phyloP scores from a whole-genome alignment of 2,888 invertebrate species.

The Drosophila falleni region DNA sequence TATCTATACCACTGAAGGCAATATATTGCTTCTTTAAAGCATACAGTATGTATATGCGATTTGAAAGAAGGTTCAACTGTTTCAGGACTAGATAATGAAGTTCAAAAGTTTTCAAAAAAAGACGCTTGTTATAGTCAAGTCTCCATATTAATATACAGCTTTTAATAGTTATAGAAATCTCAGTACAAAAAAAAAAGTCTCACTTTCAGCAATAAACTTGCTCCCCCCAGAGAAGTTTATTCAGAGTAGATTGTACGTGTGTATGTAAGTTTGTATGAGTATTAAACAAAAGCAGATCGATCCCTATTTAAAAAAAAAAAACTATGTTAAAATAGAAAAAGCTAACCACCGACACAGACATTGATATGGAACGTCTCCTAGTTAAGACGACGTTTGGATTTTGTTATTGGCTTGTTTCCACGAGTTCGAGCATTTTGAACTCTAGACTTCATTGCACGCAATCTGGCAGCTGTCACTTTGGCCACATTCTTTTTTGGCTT shows the following conservation, averaged over 20 bases:
- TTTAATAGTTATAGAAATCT: not conserved
- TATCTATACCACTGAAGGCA: too few species aligned
- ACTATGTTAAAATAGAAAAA: not conserved
- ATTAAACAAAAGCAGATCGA: not conserved
- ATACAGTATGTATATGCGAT: conserved; percentile 12
- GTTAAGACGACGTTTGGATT: not conserved
- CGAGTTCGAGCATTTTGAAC: not conserved
- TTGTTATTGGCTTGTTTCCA: not conserved
- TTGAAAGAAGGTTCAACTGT: conserved; percentile 16
- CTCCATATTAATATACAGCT: not conserved
- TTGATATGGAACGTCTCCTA: not conserved
- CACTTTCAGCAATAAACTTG: not conserved
- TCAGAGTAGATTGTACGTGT: not conserved
- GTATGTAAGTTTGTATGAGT: not conserved
- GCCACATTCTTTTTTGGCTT: not conserved
- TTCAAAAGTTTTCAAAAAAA: too few species aligned
- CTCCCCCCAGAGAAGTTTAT: not conserved
- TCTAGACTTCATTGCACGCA: not conserved
- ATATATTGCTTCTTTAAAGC: too few species aligned
- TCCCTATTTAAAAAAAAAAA: not conserved
- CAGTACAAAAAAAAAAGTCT: not conserved
- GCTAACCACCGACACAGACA: not conserved
- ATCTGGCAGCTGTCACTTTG: not conserved
- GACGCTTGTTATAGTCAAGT: too few species aligned
- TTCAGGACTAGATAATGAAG: conserved; percentile 17